Conservation (phyloP, 2,113 vertebrate species). For the Rhipidura dahli region DNA sequence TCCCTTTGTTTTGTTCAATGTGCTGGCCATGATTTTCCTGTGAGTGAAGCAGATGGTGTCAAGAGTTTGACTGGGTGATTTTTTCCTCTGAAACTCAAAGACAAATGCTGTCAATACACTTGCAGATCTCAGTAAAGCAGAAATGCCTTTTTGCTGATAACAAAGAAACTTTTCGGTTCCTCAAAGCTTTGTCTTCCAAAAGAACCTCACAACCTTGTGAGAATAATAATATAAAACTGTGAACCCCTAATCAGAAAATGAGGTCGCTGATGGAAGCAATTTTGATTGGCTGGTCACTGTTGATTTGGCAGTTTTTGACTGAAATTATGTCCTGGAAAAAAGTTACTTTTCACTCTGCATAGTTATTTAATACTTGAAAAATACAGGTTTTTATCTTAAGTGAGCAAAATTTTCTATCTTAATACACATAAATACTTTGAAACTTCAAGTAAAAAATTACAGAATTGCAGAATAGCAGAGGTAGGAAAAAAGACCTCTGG, state of each 20-base stretch:
- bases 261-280: not conserved
- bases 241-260: slow-evolving; percentile 15
- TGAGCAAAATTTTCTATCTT: not conserved
- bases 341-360: not conserved
- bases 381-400: not conserved
- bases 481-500: not conserved
- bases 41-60: slow-evolving; percentile 48
- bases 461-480: fast-evolving
- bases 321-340: not conserved
- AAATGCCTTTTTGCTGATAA: slow-evolving; percentile 50
- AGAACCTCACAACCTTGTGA: not conserved
- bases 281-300: not conserved
- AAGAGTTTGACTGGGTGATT: slow-evolving; percentile 59
- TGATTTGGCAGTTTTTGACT: not conserved
- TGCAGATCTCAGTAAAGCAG: slow-evolving; percentile 58
- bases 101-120: slow-evolving; percentile 66
- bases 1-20: slow-evolving; percentile 35
- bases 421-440: not conserved
- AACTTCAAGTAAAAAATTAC: not conserved
- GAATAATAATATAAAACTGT: slow-evolving; percentile 9
- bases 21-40: slow-evolving; percentile 31
- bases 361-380: not conserved
- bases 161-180: slow-evolving; percentile 54
- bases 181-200: slow-evolving; percentile 53
- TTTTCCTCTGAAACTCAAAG: slow-evolving; percentile 72